A percentile compares a stretch with the other conserved stretches of the same genome.
phyloP scores from a whole-genome alignment of 1,140 invertebrate species.

The Pogonomyrmex barbatus region DNA sequence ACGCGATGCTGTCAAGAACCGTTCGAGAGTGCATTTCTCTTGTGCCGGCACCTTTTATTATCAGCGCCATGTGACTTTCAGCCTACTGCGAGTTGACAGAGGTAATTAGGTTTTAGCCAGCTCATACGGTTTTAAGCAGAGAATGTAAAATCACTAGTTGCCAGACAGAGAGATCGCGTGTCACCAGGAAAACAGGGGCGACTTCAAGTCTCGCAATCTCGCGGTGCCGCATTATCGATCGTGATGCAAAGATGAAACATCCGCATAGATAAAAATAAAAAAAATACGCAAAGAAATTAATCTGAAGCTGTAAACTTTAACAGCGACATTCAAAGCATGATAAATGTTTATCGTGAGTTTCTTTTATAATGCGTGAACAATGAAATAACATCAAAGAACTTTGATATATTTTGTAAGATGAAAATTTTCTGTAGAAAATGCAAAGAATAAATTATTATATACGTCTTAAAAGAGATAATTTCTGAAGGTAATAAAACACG shows the following conservation, averaged over 20 bases:
- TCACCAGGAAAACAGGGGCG: slow-evolving; percentile 40
- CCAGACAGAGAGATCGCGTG: slow-evolving; percentile 32
- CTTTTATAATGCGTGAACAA: neutral
- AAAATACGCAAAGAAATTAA: slow-evolving; percentile 45
- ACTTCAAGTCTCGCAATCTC: slow-evolving; percentile 51
- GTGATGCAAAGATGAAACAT: slow-evolving; percentile 25
- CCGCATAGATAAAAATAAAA: slow-evolving; percentile 1
- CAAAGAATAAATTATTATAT: slow-evolving; percentile 7
- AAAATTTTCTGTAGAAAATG: neutral
- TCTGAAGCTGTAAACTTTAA: slow-evolving; percentile 23
- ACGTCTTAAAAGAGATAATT: neutral
- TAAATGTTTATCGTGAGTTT: slow-evolving; percentile 27
- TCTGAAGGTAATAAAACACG: neutral
- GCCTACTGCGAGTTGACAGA: slow-evolving; percentile 32
- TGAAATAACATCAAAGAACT: neutral
- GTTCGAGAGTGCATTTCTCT: slow-evolving; percentile 44
- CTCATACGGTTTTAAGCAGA: neutral
- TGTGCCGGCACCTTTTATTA: slow-evolving; percentile 47
- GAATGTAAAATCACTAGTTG: slow-evolving; percentile 20
- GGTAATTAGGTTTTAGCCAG: slow-evolving; percentile 57
- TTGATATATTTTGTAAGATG: neutral
- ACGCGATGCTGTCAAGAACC: slow-evolving; percentile 41
- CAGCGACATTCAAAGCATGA: slow-evolving; percentile 17
- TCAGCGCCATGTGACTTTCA: slow-evolving; percentile 39
- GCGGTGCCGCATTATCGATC: slow-evolving; percentile 59